Evolutionary conservation across 1,140 invertebrate species (phyloP), one percentile per base, ranked within the genome.

Genomic region (Tetranychus urticae): DNA sequence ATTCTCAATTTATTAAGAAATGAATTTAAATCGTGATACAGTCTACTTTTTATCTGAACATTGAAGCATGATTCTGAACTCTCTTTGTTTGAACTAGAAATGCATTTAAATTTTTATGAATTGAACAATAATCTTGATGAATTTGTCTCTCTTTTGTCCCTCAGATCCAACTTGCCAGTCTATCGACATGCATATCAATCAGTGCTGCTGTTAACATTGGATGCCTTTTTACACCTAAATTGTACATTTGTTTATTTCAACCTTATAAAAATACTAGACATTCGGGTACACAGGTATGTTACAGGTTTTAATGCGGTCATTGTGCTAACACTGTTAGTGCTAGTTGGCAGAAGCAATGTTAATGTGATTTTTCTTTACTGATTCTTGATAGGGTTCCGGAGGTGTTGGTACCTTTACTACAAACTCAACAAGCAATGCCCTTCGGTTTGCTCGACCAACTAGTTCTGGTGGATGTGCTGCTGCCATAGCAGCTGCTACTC

Each of bases 141-240:
- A 23, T 23, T 23, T 23, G 23, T 47, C 59, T 75, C 47, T 55
- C 35, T 63, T 50, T 33, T 86, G 71, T 84, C 82, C 23, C 68
- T 82, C 73, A 64, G 63, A 62, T 64, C 33, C 63, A 88, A 61
- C 85, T 91, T 65, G 88, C 86, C 48, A 88, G 85, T 65, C 87
- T 92, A 83, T 88, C 84, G 47, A 83, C 92, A 67, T 84, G 82
- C 63, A 79, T 86, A 63, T 84, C 79, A 67, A 77, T 86, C 58
- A 85, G 82, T 66, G 84, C 84, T 13, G 81, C 81, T 1, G 83
- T 86, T 13, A 82, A 80, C 1, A 74, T 86, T 0, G 78, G 80
- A 31, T 86, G 84, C 67, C 75, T 86, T 0, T 86, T 86, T 71
- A 79, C 79, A 2, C 84, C 84, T 1, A 86, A 86, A 71, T 78